A percentile compares a stretch with the other conserved stretches of the same genome.
Conservation (phyloP, 2,797 vertebrate genomes). For the Phoeniculus purpureus region DNA sequence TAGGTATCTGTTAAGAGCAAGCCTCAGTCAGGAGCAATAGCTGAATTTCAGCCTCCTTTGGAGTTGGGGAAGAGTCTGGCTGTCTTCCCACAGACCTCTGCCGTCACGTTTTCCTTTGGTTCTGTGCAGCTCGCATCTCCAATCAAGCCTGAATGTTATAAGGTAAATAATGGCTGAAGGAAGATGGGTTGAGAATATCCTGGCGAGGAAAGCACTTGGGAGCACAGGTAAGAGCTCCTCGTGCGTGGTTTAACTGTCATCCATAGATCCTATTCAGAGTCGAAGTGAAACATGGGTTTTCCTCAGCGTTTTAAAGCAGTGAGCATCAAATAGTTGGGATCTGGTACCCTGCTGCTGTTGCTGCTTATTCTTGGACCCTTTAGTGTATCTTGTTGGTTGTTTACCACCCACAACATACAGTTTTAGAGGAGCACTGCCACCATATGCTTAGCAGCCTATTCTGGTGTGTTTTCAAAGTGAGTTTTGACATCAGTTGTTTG, state of each 20-base stretch:
- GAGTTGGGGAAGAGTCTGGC: not conserved
- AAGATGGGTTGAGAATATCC: not conserved
- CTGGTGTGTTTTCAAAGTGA: not conserved
- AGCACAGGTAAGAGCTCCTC: not conserved
- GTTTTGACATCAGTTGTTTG: constrained; percentile 41
- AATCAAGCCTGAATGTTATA: not conserved
- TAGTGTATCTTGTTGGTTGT: not conserved
- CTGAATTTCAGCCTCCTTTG: not conserved
- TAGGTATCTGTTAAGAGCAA: not conserved
- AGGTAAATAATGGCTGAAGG: not conserved
- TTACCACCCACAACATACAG: not conserved
- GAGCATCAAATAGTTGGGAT: rapidly evolving
- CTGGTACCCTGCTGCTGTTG: not conserved
- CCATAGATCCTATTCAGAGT: not conserved
- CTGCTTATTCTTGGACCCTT: not conserved
- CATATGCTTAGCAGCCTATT: not conserved
- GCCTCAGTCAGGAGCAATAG: not conserved
- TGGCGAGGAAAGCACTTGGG: not conserved
- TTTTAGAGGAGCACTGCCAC: not conserved
- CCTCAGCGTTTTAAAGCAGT: not conserved
- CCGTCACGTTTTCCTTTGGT: not conserved
- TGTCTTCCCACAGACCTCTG: not conserved
- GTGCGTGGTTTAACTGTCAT: rapidly evolving
- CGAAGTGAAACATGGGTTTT: not conserved
- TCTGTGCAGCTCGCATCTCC: not conserved